phyloP scores from a whole-genome alignment of 2,888 invertebrate species.

The Agrotis puta region DNA sequence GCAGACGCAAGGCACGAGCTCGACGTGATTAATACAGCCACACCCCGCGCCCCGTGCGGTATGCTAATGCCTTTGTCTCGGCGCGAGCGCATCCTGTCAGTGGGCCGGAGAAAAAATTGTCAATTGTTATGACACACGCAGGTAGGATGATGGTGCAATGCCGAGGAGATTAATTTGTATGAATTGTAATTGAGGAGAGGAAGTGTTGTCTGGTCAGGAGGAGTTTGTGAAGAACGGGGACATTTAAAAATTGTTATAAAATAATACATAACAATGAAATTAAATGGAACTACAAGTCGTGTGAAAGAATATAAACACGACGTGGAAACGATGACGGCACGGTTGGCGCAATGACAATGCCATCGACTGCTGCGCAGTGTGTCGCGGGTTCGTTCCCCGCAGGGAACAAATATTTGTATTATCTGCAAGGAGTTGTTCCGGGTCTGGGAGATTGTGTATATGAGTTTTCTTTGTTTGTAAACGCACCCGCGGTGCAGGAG shows the following conservation, averaged over 20 bases:
- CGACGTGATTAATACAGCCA: conserved; percentile 82
- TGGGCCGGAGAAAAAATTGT: conserved; percentile 79
- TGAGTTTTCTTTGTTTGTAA: too few species aligned
- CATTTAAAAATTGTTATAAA: background rate
- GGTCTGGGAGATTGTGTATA: too few species aligned
- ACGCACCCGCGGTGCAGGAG: too few species aligned
- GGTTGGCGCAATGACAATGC: too few species aligned
- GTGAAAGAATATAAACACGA: too few species aligned
- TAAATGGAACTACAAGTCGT: too few species aligned
- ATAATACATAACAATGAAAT: background rate
- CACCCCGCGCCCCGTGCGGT: conserved; percentile 78
- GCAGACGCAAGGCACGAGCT: conserved; percentile 78
- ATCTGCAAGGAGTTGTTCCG: too few species aligned
- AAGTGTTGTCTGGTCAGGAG: conserved; percentile 33
- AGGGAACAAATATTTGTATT: too few species aligned
- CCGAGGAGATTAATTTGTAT: conserved; percentile 62
- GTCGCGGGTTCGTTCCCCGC: too few species aligned
- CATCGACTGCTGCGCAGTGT: too few species aligned
- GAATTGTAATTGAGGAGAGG: conserved; percentile 60
- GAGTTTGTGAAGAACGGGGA: conserved; percentile 24
- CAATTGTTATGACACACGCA: conserved; percentile 80
- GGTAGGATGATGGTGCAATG: conserved; percentile 71
- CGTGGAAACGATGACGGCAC: too few species aligned
- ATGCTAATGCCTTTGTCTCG: conserved; percentile 87
- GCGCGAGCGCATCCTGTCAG: conserved; percentile 85